Evolutionary conservation across 1,140 invertebrate genomes (phyloP).

Genomic region (Macrobrachium rosenbergii): DNA sequence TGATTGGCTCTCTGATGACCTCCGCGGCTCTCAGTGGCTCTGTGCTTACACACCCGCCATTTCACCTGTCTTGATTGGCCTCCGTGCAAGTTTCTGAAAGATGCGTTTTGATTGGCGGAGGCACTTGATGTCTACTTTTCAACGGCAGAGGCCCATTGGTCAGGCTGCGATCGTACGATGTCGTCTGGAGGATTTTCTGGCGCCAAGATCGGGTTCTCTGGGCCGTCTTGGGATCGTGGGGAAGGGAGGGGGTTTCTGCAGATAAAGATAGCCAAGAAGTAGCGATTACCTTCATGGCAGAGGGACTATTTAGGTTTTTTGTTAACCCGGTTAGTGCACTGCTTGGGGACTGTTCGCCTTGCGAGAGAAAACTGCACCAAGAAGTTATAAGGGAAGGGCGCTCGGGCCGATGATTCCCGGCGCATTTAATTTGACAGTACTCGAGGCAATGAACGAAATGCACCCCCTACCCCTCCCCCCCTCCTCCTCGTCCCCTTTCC

Average conservation of each 20-base stretch:
- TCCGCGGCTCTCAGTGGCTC: neutral
- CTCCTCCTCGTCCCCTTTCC: too few species aligned
- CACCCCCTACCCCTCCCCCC: too few species aligned
- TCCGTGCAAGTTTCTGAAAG: constrained; percentile 8
- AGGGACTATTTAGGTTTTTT: too few species aligned
- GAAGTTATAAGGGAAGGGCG: too few species aligned
- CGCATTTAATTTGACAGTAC: too few species aligned
- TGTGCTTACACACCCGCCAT: constrained; percentile 23
- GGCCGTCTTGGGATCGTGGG: neutral
- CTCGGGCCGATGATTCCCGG: too few species aligned
- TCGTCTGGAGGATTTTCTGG: constrained; percentile 11
- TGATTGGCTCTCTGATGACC: constrained; percentile 12
- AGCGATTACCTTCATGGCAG: neutral
- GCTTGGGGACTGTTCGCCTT: too few species aligned
- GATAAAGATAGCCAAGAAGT: neutral
- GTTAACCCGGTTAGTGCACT: too few species aligned
- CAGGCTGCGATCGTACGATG: constrained; percentile 17
- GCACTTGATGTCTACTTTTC: neutral
- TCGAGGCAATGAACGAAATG: too few species aligned
- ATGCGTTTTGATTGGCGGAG: constrained; percentile 17
- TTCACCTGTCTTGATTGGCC: constrained; percentile 1
- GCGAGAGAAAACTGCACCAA: too few species aligned
- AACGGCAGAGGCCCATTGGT: constrained; percentile 25
- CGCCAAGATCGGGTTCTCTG: constrained; percentile 41
- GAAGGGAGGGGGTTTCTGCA: neutral